Conservation (phyloP, 2,888 invertebrate genomes). For the Cepaea hortensis region DNA sequence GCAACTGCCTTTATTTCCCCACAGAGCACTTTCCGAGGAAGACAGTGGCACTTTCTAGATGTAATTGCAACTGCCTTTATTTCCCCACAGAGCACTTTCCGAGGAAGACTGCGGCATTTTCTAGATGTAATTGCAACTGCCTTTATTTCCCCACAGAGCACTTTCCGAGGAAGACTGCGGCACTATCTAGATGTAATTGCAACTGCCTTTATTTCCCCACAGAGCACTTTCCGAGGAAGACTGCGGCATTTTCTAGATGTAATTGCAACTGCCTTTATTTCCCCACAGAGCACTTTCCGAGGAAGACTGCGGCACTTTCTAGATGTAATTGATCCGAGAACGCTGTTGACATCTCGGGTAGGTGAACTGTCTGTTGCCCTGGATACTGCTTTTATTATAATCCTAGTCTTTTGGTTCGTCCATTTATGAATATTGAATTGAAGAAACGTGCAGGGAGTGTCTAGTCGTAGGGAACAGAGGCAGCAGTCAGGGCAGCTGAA, state of each 20-base stretch:
- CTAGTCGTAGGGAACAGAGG: no score
- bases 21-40: conserved; percentile 74
- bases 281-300: conserved; percentile 68
- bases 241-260: conserved; percentile 76
- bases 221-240: conserved; percentile 75
- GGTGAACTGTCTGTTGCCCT: conserved; percentile 32
- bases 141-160: conserved; percentile 49
- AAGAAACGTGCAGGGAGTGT: no score
- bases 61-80: conserved; percentile 70
- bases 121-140: conserved; percentile 52
- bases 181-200: conserved; percentile 74
- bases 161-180: conserved; percentile 76
- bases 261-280: neutral
- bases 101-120: conserved; percentile 76
- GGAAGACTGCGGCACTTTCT: conserved; percentile 77
- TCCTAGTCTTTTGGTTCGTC: neutral
- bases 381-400: neutral
- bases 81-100: conserved; percentile 68
- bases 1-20: neutral
- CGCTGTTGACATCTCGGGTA: conserved; percentile 76
- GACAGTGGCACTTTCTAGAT: conserved; percentile 77
- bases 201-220: neutral
- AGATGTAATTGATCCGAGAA: conserved; percentile 78
- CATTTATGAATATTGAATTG: no score
- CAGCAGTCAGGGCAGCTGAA: no score